phyloP scores from a whole-genome alignment of 92 coral and sea anemone genomes.

The Actinernus sp. region DNA sequence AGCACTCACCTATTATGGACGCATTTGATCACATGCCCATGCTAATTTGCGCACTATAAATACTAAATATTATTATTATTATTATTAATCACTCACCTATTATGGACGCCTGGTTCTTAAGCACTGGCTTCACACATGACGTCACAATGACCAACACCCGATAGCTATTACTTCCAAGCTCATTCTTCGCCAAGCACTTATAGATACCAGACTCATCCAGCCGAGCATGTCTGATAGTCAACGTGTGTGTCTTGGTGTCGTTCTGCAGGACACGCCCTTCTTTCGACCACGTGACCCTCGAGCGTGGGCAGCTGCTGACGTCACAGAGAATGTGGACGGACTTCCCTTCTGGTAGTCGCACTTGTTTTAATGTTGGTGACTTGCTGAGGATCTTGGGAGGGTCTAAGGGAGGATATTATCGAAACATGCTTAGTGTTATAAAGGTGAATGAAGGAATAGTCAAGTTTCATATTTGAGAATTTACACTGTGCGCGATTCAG shows the following conservation, averaged over 20 bases:
- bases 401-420: not conserved
- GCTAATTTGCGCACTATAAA: no score
- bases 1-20: no score
- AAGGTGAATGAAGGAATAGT: no score
- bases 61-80: no score
- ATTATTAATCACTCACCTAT: no score
- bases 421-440: no score
- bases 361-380: conserved; percentile 9
- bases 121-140: conserved; percentile 37
- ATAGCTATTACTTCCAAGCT: conserved; percentile 45
- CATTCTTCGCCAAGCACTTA: conserved; percentile 54
- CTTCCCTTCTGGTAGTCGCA: conserved; percentile 39
- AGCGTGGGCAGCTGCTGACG: conserved; percentile 24
- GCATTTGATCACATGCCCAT: no score
- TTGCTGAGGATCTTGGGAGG: conserved; percentile 20
- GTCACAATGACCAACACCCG: conserved; percentile 60
- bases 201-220: conserved; percentile 57
- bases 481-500: no score
- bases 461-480: no score
- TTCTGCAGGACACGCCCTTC: conserved; percentile 37
- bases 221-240: conserved; percentile 8
- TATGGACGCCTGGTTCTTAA: no score
- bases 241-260: conserved; percentile 6
- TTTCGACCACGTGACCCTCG: conserved; percentile 35
- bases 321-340: conserved; percentile 26